phyloP scores from a whole-genome alignment of 2,113 vertebrate genomes.

The Thunnus thynnus region DNA sequence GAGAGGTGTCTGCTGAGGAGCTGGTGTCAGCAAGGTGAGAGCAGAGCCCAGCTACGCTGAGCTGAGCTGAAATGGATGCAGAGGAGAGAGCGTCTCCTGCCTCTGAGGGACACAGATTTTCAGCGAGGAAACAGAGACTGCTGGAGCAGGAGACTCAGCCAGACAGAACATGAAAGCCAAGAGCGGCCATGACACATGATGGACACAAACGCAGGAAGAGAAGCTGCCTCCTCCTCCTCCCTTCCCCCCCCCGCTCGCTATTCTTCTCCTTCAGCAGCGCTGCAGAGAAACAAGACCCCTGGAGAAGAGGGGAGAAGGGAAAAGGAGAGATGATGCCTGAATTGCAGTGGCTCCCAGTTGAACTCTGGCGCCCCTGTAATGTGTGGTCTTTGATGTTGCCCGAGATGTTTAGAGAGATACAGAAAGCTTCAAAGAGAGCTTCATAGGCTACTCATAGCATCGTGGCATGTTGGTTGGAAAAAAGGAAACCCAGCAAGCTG shows the following conservation, averaged over 20 bases:
- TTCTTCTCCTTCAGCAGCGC: constrained; percentile 54
- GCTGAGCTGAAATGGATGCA: constrained; percentile 73
- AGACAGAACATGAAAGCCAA: constrained; percentile 84
- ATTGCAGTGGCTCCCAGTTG: constrained; percentile 43
- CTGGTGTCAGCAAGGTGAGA: constrained; percentile 77
- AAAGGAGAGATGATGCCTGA: constrained; percentile 29
- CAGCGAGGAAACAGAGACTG: constrained; percentile 73
- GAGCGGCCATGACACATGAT: constrained; percentile 84
- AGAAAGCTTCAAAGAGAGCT: constrained; percentile 57
- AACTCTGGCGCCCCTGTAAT: constrained; percentile 60
- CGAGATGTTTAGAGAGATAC: constrained; percentile 52
- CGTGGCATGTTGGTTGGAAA: constrained; percentile 43
- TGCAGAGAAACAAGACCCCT: constrained; percentile 35
- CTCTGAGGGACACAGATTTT: constrained; percentile 81
- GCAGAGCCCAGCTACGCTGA: constrained; percentile 60
- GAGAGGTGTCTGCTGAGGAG: constrained; percentile 72
- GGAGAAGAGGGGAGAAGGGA: constrained; percentile 31
- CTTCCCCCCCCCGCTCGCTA: constrained; percentile 28
- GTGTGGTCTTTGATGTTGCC: constrained; percentile 54
- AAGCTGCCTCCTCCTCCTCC: constrained; percentile 49
- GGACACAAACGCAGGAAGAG: constrained; percentile 77
- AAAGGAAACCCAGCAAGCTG: constrained; percentile 50
- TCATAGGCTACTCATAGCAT: constrained; percentile 44
- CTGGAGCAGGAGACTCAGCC: constrained; percentile 84
- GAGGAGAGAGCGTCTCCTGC: constrained; percentile 66